Base-by-base conservation (phyloP, 2,888 invertebrate species). In the Oscheius sp. region DNA sequence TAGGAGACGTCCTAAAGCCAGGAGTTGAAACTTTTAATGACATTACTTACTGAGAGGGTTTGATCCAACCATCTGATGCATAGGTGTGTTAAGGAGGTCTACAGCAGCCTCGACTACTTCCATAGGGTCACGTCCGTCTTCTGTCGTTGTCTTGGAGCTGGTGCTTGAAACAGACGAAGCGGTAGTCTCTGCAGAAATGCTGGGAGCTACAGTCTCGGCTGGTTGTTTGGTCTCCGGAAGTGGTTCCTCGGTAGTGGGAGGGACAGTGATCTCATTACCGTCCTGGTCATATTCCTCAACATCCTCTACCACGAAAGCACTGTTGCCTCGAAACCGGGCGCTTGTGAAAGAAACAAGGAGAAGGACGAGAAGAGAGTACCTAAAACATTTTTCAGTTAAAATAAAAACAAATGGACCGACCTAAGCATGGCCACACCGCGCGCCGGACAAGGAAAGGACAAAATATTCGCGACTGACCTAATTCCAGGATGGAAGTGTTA, bases 41-140 rank as follows among this genome's bases (percentile, higher is more conserved):
- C n/a, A 37, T 37, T 2, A 33, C 73, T 42, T n/a, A 74, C 74
- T 66, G 7, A 74, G 33, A 3, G 74, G 58, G 21, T 66, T 68
- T 33, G 74, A 74, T 66, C 68, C 68, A 21, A 74, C 66, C 51
- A 74, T 48, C 57, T 42, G 53, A 47, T 57, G 50, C 37, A 74
- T 11, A 35, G 74, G 74, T 13, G 74, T 74, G 35, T 74, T 66
- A 13, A 74, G n/a, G n/a, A 74, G 33, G 29, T 58, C 74, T 4
- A 74, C 21, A 9, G 58, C 66, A 59, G 74, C 74, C 10, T 74
- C 74, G 2, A 68, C 47, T n/a, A 74, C 68, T 58, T 74, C 74
- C 53, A 70, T 70, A 5, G 70, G 70, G 50, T 70, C 58, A 29
- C 57, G 59, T 10, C 70, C 70, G 32, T 70, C 60, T 10, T 13